Percentiles rank a stretch among this genome's conserved stretches.
These are phyloP conservation scores for Noctua janthe DNA, from an alignment of 2,888 invertebrate species.

Conservation along the genomic window DNA sequence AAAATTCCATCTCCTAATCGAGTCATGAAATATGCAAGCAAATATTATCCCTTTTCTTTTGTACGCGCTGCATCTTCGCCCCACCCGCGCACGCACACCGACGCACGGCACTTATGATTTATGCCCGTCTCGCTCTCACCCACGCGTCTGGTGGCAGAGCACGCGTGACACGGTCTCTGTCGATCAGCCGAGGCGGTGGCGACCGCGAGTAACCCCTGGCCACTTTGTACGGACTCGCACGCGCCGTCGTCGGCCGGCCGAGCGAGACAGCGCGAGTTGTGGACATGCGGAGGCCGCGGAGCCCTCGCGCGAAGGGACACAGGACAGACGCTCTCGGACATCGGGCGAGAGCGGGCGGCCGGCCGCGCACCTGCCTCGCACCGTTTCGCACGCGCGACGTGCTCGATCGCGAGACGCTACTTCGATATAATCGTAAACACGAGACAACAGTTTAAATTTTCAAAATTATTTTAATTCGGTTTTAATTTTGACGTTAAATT, in stretches of 20 bases:
- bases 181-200: slow-evolving; percentile 86
- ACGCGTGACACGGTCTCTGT: slow-evolving; percentile 82
- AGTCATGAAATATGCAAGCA: slow-evolving; percentile 91
- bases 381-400: slow-evolving; percentile 85
- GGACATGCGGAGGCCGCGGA: slow-evolving; percentile 88
- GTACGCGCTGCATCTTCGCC: slow-evolving; percentile 90
- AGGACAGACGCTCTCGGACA: slow-evolving; percentile 91
- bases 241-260: slow-evolving; percentile 89
- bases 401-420: slow-evolving; percentile 83
- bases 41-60: slow-evolving; percentile 91
- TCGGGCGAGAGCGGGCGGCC: slow-evolving; percentile 90
- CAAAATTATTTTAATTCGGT: slow-evolving; percentile 65
- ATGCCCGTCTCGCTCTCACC: slow-evolving; percentile 82
- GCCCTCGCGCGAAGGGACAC: slow-evolving; percentile 90
- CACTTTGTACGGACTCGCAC: slow-evolving; percentile 89
- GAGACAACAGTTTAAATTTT: slow-evolving; percentile 74
- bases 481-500: slow-evolving; percentile 59
- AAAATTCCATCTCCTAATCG: slow-evolving; percentile 91
- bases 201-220: slow-evolving; percentile 91
- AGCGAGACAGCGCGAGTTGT: slow-evolving; percentile 87
- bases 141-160: slow-evolving; percentile 71
- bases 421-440: slow-evolving; percentile 83
- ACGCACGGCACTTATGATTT: slow-evolving; percentile 87
- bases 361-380: slow-evolving; percentile 88
- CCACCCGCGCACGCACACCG: slow-evolving; percentile 90